phyloP scores from a whole-genome alignment of 2,797 vertebrate species.

The Megalops cyprinoides region DNA sequence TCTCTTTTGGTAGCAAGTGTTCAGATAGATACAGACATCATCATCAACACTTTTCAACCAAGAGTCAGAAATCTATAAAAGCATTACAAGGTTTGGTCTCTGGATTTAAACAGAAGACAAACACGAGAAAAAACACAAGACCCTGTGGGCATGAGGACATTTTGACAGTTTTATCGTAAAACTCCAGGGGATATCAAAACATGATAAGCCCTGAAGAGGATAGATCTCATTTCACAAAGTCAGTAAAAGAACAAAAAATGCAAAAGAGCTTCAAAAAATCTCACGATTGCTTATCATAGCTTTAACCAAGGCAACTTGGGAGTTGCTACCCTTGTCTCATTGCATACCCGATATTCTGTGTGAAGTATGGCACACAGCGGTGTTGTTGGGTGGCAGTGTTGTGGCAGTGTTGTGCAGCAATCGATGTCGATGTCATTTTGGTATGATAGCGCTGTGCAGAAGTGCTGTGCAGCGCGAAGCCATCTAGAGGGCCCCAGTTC shows the following conservation, averaged over 20 bases:
- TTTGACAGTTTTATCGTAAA: background rate
- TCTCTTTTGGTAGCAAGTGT: no score
- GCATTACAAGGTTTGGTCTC: background rate
- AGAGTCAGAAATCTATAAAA: no score
- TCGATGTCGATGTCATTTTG: background rate
- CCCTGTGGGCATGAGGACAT: background rate
- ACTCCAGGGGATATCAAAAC: background rate
- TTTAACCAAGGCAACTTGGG: no score
- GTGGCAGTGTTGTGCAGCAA: background rate
- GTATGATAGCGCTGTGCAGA: background rate
- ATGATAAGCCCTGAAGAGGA: background rate
- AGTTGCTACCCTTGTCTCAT: background rate
- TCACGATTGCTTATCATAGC: no score
- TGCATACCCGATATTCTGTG: background rate
- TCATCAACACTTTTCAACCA: background rate
- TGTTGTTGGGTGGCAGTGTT: background rate
- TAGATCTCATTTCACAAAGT: background rate
- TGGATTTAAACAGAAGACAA: background rate
- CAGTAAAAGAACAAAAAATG: background rate
- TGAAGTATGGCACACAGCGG: background rate
- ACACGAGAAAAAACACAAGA: background rate
- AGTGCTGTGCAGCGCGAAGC: background rate
- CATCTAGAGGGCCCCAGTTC: conserved; percentile 4
- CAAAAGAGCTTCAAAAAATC: background rate
- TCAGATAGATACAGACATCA: no score